Evolutionary conservation across 2,797 vertebrate species (phyloP), one percentile per base, ranked within the genome.

Genomic region (Merluccius polli): DNA sequence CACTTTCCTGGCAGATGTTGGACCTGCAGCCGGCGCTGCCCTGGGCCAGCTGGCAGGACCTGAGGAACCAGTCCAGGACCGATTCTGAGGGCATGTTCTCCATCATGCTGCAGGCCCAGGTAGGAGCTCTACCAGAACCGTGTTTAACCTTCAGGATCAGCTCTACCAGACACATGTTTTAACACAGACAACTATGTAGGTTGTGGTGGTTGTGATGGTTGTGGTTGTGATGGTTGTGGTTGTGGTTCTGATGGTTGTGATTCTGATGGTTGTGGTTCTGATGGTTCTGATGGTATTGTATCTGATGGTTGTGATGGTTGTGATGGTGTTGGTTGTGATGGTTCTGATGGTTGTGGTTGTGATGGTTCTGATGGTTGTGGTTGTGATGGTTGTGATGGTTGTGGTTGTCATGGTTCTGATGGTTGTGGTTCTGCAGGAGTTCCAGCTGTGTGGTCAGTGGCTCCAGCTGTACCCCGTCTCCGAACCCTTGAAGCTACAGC

Each of bases 361-460:
- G n/a, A n/a, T n/a, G n/a, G n/a, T n/a, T n/a, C n/a, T n/a, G n/a
- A n/a, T n/a, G n/a, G n/a, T n/a, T n/a, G n/a, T n/a, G n/a, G n/a
- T n/a, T n/a, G n/a, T n/a, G n/a, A n/a, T n/a, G n/a, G n/a, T n/a
- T n/a, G n/a, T n/a, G n/a, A n/a, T n/a, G n/a, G n/a, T n/a, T 21
- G 38, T 30, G 36, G 63, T n/a, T 83, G 52, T 59, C 21, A 27
- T 27, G 24, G 52, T n/a, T n/a, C n/a, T n/a, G n/a, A n/a, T n/a
- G n/a, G n/a, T n/a, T n/a, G n/a, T 38, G 76, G 59, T n/a, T n/a
- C n/a, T 38, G 59, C 83, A 99, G 98, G 96, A 98, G 81, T 99
- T 99, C 86, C 88, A 88, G 32, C 92, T 99, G 30, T 98, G 97
- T 90, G 92, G 95, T 10, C 92, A 95, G 80, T 99, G 97, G 97